A percentile compares a stretch with the other conserved stretches of the same genome.
These are phyloP conservation scores for Cephus runcator DNA, from an alignment of 2,888 invertebrate genomes.

Conservation along the genomic window DNA sequence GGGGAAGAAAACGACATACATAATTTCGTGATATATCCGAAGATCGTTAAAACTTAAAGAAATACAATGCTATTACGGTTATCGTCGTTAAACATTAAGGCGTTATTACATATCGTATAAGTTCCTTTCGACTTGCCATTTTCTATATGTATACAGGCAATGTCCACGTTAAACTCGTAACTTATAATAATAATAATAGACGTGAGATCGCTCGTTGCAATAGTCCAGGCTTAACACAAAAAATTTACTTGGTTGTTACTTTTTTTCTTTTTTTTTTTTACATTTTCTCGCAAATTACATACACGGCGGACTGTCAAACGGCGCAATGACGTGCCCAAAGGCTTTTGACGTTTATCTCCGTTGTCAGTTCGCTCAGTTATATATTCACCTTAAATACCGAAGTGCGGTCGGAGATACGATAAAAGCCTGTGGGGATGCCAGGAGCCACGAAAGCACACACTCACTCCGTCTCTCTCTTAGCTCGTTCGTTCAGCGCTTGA, in stretches of 20 bases:
- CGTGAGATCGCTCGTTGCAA: constrained; percentile 65
- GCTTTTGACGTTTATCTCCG: constrained; percentile 13
- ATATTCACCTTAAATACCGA: constrained; percentile 14
- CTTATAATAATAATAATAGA: constrained; percentile 49
- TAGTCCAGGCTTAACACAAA: constrained; percentile 57
- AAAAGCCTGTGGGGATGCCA: background rate
- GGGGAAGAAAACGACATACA: too few species aligned
- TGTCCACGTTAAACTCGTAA: constrained; percentile 35
- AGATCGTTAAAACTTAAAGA: too few species aligned
- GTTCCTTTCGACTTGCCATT: constrained; percentile 54
- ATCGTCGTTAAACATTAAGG: constrained; percentile 64
- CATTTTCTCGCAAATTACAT: constrained; percentile 23
- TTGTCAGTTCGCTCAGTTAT: constrained; percentile 5
- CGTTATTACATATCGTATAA: constrained; percentile 62
- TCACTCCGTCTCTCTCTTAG: background rate
- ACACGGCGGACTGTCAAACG: constrained; percentile 29
- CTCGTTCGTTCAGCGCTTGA: constrained; percentile 17
- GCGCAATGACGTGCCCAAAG: constrained; percentile 9
- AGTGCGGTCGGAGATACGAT: constrained; percentile 5
- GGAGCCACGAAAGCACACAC: constrained; percentile 13
- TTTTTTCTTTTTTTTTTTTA: background rate
- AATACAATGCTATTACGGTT: constrained; percentile 59
- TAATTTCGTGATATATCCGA: too few species aligned
- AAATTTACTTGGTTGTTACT: constrained; percentile 5
- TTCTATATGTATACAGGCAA: constrained; percentile 47